Conservation (phyloP, 2,888 invertebrate genomes). For the Drosophila mettleri region DNA sequence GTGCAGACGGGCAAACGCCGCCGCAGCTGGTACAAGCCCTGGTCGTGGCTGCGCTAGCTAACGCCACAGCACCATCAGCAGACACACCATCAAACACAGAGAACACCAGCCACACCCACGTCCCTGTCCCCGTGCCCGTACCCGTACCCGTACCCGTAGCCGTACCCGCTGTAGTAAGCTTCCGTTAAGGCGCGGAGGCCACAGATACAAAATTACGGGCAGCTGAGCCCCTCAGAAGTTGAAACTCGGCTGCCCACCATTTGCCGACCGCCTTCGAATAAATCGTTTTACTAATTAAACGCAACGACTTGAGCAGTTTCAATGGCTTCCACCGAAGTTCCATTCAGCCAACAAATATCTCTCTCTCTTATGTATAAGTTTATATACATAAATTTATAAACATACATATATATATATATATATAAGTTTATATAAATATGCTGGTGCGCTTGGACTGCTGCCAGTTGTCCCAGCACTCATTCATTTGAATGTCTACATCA, state of each 20-base stretch:
- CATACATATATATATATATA: background rate
- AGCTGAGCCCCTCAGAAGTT: conserved; percentile 2
- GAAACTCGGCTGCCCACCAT: conserved; percentile 17
- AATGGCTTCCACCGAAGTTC: background rate
- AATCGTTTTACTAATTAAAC: conserved; percentile 55
- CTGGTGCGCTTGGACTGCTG: conserved; percentile 9
- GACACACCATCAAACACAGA: too few species aligned
- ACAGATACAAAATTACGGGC: conserved; percentile 35
- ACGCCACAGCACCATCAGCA: too few species aligned
- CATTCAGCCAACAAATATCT: background rate
- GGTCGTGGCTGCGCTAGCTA: conserved; percentile 58
- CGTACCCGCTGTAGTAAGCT: background rate
- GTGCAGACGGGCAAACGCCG: background rate
- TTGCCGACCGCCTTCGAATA: conserved; percentile 4
- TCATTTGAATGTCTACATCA: conserved; percentile 76
- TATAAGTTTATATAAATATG: background rate
- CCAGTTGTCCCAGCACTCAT: conserved; percentile 49
- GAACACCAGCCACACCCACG: background rate
- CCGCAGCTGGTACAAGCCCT: conserved; percentile 54
- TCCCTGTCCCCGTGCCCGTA: too few species aligned
- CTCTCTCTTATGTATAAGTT: background rate
- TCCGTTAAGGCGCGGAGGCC: background rate
- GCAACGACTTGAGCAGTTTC: conserved; percentile 19
- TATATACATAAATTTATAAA: background rate
- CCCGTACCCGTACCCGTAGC: background rate